Percentiles rank a stretch among this genome's conserved stretches.
phyloP scores from a whole-genome alignment of 2,113 vertebrate genomes.

The Eretmochelys imbricata region DNA sequence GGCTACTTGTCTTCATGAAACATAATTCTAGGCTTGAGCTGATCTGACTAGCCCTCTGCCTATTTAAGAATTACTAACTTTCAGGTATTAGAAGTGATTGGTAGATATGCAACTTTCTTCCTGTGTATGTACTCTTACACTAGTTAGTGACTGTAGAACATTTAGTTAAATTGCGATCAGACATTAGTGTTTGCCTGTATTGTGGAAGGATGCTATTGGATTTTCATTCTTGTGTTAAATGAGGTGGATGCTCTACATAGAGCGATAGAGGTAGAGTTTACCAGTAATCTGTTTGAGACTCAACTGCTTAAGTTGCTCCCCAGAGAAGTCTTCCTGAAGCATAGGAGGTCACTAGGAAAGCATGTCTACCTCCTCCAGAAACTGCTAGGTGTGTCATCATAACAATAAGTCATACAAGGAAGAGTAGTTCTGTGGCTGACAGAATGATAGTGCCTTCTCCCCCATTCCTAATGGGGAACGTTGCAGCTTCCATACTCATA shows the following conservation, averaged over 20 bases:
- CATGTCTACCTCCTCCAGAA: not conserved
- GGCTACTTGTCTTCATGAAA: not conserved
- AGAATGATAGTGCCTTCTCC: not conserved
- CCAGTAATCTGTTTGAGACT: not conserved
- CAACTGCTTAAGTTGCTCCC: not conserved
- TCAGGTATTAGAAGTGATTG: not conserved
- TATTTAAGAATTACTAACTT: not conserved
- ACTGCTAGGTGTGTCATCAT: not conserved
- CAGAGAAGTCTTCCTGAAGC: not conserved
- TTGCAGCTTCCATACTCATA: accelerated
- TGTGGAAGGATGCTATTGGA: not conserved
- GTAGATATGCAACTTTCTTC: too few relatives aligned
- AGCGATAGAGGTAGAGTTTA: too few relatives aligned
- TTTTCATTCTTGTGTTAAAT: not conserved
- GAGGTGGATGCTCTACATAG: too few relatives aligned
- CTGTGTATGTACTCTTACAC: not conserved
- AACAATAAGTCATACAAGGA: not conserved
- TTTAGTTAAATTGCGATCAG: not conserved
- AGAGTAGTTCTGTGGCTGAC: not conserved
- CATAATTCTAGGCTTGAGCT: too few relatives aligned
- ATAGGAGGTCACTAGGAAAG: not conserved
- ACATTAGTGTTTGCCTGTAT: not conserved
- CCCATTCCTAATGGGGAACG: not conserved
- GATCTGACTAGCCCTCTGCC: not conserved
- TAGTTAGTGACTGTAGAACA: not conserved